phyloP scores from a whole-genome alignment of 2,797 vertebrate genomes.

The Myotis planiceps region DNA sequence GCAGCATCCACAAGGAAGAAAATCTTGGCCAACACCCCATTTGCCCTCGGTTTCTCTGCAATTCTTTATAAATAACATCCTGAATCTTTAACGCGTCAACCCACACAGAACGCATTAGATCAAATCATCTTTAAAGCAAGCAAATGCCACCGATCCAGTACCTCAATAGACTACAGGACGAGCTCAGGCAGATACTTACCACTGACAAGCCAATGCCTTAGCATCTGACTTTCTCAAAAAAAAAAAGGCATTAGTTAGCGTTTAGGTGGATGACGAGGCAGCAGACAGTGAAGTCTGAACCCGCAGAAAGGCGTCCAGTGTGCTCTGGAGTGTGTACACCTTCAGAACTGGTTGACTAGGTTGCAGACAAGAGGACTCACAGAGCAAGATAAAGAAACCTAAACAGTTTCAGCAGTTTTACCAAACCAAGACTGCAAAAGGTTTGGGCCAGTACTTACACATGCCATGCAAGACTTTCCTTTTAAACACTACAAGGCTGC shows the following conservation, averaged over 20 bases:
- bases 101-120: conserved; percentile 24
- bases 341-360: conserved; percentile 67
- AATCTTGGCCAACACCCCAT: conserved; percentile 56
- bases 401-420: conserved; percentile 3
- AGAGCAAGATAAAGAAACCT: conserved; percentile 28
- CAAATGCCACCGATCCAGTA: not conserved
- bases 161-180: not conserved
- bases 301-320: not conserved
- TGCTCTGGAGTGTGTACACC: conserved; percentile 55
- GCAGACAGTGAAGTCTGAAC: not conserved
- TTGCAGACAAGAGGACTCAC: conserved; percentile 28
- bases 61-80: conserved; percentile 51
- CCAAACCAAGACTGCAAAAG: conserved; percentile 1
- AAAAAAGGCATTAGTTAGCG: not conserved
- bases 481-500: conserved; percentile 2
- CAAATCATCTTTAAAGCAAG: conserved; percentile 56
- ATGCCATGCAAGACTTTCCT: not conserved
- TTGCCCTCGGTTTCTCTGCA: conserved; percentile 43
- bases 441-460: not conserved
- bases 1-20: conserved; percentile 51
- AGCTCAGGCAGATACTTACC: conserved; percentile 14
- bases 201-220: conserved; percentile 26
- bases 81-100: conserved; percentile 36
- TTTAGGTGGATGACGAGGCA: conserved; percentile 32
- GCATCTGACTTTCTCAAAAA: not conserved